phyloP scores from a whole-genome alignment of 2,113 vertebrate species.

The Ochotona curzoniae region DNA sequence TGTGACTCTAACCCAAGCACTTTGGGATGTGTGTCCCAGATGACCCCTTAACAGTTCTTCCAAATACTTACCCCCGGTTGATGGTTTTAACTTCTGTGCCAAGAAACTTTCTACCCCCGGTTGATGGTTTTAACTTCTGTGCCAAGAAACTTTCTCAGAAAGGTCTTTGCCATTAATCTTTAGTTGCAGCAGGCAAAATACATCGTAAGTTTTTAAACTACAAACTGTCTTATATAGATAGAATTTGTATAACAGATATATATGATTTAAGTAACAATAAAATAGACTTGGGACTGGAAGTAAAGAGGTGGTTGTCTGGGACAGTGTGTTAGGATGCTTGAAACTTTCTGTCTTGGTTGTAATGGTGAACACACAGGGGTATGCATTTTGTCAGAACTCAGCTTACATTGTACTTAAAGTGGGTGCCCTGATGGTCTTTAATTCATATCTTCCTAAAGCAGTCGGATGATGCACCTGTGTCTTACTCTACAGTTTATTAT shows the following conservation, averaged over 20 bases:
- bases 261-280: not conserved
- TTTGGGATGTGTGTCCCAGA: no score
- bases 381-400: not conserved
- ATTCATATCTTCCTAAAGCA: not conserved
- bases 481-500: not conserved
- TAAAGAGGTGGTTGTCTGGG: not conserved
- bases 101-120: not conserved
- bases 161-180: not conserved
- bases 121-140: not conserved
- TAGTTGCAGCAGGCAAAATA: not conserved
- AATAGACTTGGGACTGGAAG: not conserved
- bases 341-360: not conserved
- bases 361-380: not conserved
- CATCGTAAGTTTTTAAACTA: not conserved
- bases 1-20: no score
- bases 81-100: not conserved
- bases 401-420: not conserved
- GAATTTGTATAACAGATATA: not conserved
- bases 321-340: not conserved
- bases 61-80: no score
- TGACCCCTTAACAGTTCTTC: no score
- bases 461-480: not conserved
- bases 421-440: not conserved
- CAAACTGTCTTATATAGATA: not conserved
- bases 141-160: not conserved